Evolutionary conservation across 2,888 invertebrate species (phyloP), one percentile per base, ranked within the genome.

Genomic region (Scotopteryx bipunctaria): DNA sequence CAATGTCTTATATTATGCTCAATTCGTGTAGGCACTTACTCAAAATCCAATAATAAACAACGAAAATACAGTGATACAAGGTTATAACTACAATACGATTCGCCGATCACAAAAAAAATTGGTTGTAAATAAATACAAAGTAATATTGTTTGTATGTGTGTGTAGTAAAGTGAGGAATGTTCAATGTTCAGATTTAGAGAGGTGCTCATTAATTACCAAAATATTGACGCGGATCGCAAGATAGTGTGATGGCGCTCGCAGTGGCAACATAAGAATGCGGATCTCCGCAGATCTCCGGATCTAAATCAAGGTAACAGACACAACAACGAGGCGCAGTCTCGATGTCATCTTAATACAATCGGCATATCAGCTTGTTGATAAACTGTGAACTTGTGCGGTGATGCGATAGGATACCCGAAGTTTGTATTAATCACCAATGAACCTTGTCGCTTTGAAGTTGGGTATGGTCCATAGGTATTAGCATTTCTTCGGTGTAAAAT

Each of bases 201-300:
- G 71, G 69, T 71, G 71, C 77, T 76, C 71, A 83, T 86, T 85
- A 85, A 85, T 86, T 87, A 85, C 81, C 81, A 83, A 86, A 86
- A 88, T 86, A 86, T 87, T 86, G 80, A 81, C 82, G 78, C 74
- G 72, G 70, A 70, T 73, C 69, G 67, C 69, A 64, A 67, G 73
- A 73, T 67, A 66, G 69, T 73, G 66, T 61, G 73, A 70, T 78
- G 84, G 85, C 85, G 84, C 80, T 81, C 78, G 77, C 75, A 73
- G 73, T 75, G 71, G 69, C 74, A 75, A 81, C 78, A 76, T 78
- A 85, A 86, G 89, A 90, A 90, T 90, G 89, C 89, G 89, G 89
- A 90, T 88, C 85, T 78, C 69, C 69, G 89, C 89, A 89, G 89
- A 90, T 88, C 85, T 78, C 69, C 69, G 76, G 74, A 77, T 83